Conservation (phyloP, 2,888 invertebrate species). For the Teleogryllus oceanicus region DNA sequence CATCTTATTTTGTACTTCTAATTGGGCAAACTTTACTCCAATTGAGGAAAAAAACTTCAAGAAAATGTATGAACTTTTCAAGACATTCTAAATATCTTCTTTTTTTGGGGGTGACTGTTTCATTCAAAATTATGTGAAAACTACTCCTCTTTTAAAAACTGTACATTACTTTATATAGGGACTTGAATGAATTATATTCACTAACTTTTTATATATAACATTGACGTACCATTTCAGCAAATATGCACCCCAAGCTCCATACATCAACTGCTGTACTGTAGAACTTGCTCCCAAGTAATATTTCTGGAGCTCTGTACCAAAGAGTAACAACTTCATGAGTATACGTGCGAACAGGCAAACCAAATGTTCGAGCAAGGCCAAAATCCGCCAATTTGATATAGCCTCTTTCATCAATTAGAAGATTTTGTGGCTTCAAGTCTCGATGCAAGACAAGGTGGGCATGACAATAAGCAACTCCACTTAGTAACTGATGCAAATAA, state of each 20-base stretch:
- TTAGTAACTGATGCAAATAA: slow-evolving; percentile 81
- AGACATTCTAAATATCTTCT: too few relatives aligned
- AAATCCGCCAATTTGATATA: slow-evolving; percentile 95
- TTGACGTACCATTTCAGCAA: slow-evolving; percentile 80
- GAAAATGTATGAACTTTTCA: too few relatives aligned
- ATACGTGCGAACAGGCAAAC: slow-evolving; percentile 86
- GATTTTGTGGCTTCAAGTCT: slow-evolving; percentile 94
- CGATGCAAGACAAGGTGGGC: slow-evolving; percentile 84
- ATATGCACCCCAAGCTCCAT: slow-evolving; percentile 95
- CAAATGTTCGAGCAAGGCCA: slow-evolving; percentile 89
- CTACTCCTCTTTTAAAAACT: too few relatives aligned
- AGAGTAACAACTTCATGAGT: slow-evolving; percentile 95
- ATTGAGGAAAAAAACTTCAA: too few relatives aligned
- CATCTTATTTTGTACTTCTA: too few relatives aligned
- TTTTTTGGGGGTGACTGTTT: too few relatives aligned
- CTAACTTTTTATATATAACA: too few relatives aligned
- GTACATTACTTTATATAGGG: too few relatives aligned
- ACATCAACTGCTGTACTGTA: slow-evolving; percentile 92
- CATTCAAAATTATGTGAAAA: too few relatives aligned
- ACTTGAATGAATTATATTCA: too few relatives aligned
- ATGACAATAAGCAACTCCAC: slow-evolving; percentile 88
- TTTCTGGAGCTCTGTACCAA: slow-evolving; percentile 97
- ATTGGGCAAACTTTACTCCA: too few relatives aligned
- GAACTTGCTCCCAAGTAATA: slow-evolving; percentile 82
- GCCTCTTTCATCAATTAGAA: slow-evolving; percentile 81